These are phyloP conservation scores for Notarius quadriscutis DNA, from an alignment of 2,113 vertebrate genomes.

Conservation along the genomic window DNA sequence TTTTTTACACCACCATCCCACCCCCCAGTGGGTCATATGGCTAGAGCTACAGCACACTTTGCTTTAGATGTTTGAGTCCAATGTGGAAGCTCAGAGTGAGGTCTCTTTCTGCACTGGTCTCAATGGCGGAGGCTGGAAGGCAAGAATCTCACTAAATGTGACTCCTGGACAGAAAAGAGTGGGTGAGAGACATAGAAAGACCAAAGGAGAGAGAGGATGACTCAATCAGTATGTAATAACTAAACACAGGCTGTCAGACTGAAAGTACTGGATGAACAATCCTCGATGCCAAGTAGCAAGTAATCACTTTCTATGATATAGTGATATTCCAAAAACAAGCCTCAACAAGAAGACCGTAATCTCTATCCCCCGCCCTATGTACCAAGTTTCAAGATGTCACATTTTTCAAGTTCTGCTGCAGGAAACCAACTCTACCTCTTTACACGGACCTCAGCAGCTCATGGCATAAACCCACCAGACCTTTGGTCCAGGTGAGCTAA, in stretches of 20 bases:
- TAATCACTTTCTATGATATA: too few relatives aligned
- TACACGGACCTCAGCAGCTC: too few relatives aligned
- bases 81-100: slow-evolving; percentile 58
- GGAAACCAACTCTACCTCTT: too few relatives aligned
- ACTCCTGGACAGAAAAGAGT: slow-evolving; percentile 62
- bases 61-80: background rate
- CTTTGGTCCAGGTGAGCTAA: too few relatives aligned
- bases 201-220: background rate
- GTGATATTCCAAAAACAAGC: too few relatives aligned
- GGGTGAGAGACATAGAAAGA: background rate
- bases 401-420: too few relatives aligned
- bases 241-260: background rate
- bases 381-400: too few relatives aligned
- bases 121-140: slow-evolving; percentile 63
- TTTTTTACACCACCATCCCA: too few relatives aligned
- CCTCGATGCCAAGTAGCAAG: too few relatives aligned
- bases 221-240: background rate
- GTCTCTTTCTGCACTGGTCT: slow-evolving; percentile 71
- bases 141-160: slow-evolving; percentile 76
- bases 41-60: background rate
- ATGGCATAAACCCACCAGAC: too few relatives aligned
- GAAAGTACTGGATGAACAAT: background rate
- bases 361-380: too few relatives aligned
- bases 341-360: too few relatives aligned
- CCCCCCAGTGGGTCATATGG: background rate